These are phyloP conservation scores for Enteromius anoplus DNA, from an alignment of 2,797 vertebrate genomes.

Conservation along the genomic window DNA sequence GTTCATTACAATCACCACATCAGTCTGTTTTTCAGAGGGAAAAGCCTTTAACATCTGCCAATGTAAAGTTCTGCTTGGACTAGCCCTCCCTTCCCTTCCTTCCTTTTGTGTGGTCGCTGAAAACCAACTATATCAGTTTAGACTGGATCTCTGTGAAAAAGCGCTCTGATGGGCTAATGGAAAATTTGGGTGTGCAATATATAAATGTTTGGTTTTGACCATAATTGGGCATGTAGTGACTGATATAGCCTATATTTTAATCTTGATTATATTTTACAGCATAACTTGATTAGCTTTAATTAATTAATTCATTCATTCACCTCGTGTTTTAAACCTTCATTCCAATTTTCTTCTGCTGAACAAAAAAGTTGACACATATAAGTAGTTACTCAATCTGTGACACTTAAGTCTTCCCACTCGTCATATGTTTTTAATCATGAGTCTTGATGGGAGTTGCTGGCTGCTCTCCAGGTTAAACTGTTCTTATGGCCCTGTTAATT, in stretches of 20 bases:
- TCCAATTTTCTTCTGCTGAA: background rate
- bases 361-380: background rate
- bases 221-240: background rate
- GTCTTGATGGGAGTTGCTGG: conserved; percentile 51
- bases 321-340: background rate
- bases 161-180: background rate
- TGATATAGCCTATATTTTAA: background rate
- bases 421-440: conserved; percentile 36
- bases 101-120: conserved; percentile 49
- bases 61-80: conserved; percentile 51
- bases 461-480: conserved; percentile 47
- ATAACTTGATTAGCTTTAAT: background rate
- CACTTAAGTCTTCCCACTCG: background rate
- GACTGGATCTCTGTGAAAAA: conserved; percentile 29
- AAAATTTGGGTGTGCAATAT: background rate
- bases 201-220: background rate
- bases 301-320: background rate
- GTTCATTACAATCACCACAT: conserved; percentile 47
- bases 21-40: conserved; percentile 36
- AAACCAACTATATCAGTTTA: conserved; percentile 41
- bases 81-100: conserved; percentile 56
- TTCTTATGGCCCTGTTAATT: conserved; percentile 52
- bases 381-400: conserved; percentile 3
- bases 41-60: conserved; percentile 55
- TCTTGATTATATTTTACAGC: conserved; percentile 2